Base-by-base conservation (phyloP, 2,797 vertebrate species). In the Smutsia temminckii region DNA sequence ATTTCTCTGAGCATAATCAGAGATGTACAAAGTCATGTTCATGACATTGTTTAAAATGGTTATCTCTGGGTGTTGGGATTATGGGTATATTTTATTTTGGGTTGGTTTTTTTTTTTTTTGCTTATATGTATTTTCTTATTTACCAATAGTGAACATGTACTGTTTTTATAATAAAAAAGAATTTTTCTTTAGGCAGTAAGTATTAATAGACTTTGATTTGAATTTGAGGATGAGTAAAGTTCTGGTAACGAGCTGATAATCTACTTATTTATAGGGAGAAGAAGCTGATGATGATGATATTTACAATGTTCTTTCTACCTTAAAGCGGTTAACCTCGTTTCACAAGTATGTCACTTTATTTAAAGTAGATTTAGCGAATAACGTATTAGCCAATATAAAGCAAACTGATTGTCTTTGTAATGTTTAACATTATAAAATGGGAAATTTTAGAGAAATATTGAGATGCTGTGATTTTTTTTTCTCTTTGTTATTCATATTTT, bases 271-370 rank as follows among this genome's bases (percentile, higher is more conserved):
- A 95, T 96, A 99, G 99, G 99, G 99, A 29, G 99, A 99, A 97
- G 99, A 99, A 98, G 99, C 99, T 2, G 99, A 99, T 93, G 99
- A 99, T 61, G 99, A 99, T 68, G 99, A 99, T 92, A 99, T 99
- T 96, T 99, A 99, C 98, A 99, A 99, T 16, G 99, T 99, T 92
- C 99, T 99, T 95, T 99, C 99, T 16, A 99, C 99, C 6, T 98
- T 99, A 61, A 99, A 99, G 97, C 99, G 99, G 96, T 98, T 99
- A 98, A 99, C 99, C 6, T 99, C 99, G 91, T 99, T 99, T 97
- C 99, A 99, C 98, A 99, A 99, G 99, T 99, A 99, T 85, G 99
- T 98, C 37, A 25, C 89, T 95, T 96, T 95, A 66, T 79, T 86
- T 93, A 94, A 86, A 61, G 42, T 96, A 81, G 75, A 91, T 88